These are phyloP conservation scores for Diarsia dahlii DNA, from an alignment of 2,888 invertebrate species.

Conservation along the genomic window DNA sequence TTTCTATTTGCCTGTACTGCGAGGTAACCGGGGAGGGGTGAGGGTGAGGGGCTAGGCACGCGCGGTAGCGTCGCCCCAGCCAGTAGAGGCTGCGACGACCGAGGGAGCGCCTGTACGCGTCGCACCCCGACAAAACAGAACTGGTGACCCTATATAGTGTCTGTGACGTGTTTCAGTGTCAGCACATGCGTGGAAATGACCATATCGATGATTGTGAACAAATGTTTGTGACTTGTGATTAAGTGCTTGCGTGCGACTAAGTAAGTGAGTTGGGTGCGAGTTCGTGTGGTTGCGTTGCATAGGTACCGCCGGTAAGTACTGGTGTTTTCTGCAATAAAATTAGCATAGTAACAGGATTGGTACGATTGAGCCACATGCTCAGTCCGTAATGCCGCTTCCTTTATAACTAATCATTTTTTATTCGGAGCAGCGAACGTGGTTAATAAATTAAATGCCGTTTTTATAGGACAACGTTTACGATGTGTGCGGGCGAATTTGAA, in stretches of 20 bases:
- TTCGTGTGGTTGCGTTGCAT: conserved; percentile 76
- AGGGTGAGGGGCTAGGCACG: conserved; percentile 83
- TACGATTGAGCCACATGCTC: conserved; percentile 51
- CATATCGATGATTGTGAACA: conserved; percentile 74
- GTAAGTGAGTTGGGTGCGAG: conserved; percentile 79
- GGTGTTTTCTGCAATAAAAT: conserved; percentile 77
- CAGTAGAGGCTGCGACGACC: conserved; percentile 87
- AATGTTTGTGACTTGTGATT: conserved; percentile 84
- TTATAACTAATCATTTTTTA: conserved; percentile 50
- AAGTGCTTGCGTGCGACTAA: conserved; percentile 72
- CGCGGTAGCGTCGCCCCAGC: conserved; percentile 89
- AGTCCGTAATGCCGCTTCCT: conserved; percentile 13
- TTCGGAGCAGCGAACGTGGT: conserved; percentile 18
- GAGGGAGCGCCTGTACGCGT: conserved; percentile 78
- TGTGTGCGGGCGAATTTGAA: conserved; percentile 15
- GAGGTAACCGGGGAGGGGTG: conserved; percentile 83
- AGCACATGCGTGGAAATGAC: conserved; percentile 83
- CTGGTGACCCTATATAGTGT: conserved; percentile 81
- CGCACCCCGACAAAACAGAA: conserved; percentile 69
- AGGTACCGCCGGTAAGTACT: conserved; percentile 81
- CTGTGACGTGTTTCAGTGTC: conserved; percentile 84
- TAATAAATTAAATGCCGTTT: conserved; percentile 28
- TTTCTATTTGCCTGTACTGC: conserved; percentile 89
- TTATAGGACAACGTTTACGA: conserved; percentile 21
- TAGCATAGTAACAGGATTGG: conserved; percentile 73